Conservation (phyloP, 2,113 vertebrate genomes). For the Oceanodroma tethys region DNA sequence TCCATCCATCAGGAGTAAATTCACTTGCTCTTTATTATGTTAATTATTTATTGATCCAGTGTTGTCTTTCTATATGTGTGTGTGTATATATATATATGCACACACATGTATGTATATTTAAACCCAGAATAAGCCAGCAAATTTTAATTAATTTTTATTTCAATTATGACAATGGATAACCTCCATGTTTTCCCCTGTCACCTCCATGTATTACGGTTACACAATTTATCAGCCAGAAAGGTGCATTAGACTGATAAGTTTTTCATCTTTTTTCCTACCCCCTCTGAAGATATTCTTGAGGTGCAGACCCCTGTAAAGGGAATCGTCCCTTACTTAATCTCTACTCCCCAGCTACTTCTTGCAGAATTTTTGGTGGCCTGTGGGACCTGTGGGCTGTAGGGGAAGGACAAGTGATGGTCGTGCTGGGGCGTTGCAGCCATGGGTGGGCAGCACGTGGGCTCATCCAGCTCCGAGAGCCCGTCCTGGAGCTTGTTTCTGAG, state of each 20-base stretch:
- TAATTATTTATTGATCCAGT: neutral
- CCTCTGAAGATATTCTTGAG: neutral
- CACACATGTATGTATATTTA: neutral
- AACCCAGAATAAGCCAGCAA: neutral
- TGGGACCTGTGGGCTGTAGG: neutral
- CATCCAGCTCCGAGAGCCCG: neutral
- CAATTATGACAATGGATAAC: neutral
- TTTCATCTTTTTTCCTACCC: neutral
- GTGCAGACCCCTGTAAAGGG: neutral
- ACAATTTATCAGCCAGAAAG: neutral
- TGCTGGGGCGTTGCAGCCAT: accelerated
- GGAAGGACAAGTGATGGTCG: neutral
- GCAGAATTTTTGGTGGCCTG: neutral
- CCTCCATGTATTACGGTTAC: accelerated
- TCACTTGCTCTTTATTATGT: neutral
- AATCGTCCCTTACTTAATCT: neutral
- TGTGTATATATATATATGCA: accelerated
- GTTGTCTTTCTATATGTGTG: neutral
- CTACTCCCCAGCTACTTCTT: neutral
- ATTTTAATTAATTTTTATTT: neutral
- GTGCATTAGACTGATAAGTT: neutral
- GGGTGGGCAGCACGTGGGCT: neutral
- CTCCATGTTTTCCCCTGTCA: neutral
- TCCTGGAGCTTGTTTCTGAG: neutral
- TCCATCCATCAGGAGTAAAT: neutral